Conservation (phyloP, 2,888 invertebrate genomes). For the Catocala sponsa region DNA sequence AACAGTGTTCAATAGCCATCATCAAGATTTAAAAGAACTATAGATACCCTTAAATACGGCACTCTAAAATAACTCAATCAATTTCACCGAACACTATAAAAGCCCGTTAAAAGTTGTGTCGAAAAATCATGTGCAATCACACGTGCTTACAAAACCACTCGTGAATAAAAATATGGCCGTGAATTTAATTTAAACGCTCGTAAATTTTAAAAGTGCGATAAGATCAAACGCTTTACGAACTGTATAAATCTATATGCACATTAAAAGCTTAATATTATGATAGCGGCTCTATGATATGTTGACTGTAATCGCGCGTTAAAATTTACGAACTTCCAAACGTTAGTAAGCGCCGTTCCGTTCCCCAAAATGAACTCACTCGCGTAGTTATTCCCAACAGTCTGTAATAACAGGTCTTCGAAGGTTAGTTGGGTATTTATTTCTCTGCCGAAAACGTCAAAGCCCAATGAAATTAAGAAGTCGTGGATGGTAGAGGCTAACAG, state of each 20-base stretch:
- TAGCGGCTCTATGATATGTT: too few species aligned
- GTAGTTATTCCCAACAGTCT: constrained; percentile 83
- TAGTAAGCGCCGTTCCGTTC: constrained; percentile 23
- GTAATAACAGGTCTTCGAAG: constrained; percentile 82
- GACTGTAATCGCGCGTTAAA: not conserved
- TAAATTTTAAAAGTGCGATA: constrained; percentile 4
- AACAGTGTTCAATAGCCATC: too few species aligned
- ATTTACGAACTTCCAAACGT: constrained; percentile 3
- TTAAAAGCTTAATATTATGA: too few species aligned
- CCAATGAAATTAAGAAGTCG: constrained; percentile 80
- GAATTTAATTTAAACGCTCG: not conserved
- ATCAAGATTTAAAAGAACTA: too few species aligned
- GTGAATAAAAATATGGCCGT: constrained; percentile 22
- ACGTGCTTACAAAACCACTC: constrained; percentile 31
- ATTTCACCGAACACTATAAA: too few species aligned
- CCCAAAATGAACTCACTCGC: constrained; percentile 83
- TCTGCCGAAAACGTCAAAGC: constrained; percentile 67
- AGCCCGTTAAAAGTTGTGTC: not conserved
- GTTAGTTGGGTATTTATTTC: constrained; percentile 72
- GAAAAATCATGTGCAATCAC: constrained; percentile 23
- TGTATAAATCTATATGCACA: too few species aligned
- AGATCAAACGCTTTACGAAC: not conserved
- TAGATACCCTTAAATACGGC: too few species aligned
- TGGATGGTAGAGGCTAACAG: constrained; percentile 93
- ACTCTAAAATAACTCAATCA: too few species aligned